Base-by-base conservation (phyloP, 2,888 invertebrate genomes). In the Branchipolynoe longqiensis region DNA sequence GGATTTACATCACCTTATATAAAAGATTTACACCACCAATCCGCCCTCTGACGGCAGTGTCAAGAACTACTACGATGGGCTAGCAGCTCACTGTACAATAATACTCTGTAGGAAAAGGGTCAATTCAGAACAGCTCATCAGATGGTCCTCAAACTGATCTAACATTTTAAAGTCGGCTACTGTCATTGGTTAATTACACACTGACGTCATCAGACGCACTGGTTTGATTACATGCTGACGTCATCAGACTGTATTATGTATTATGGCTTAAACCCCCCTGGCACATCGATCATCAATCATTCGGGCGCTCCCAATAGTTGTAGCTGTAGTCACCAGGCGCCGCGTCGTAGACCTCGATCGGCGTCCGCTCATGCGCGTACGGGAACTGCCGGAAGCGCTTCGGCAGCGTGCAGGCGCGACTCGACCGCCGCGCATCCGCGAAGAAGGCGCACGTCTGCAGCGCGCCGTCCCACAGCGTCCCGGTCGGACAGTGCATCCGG, bases 381-480 rank as follows among this genome's bases (percentile, higher is more conserved):
- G 33, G 69, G 69, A 69, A 69, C 22, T 36, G 38, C 2, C 54
- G 40, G 56, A 69, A 84, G 33, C 41, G 31, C 12, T 48, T 38
- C 18, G 84, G 84, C 2, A 84, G 28, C 28, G 25, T 14, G 48
- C 84, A 84, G 41, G 84, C 69, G 78, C 48, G 33, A 4, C 18
- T 12, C 14, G 6, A 25, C 62, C 18, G 6, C 1, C 31, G 3
- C n/a, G 59, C 62, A 28, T 40, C 22, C 36, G 12, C 14, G 58
- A 33, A 28, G 82, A 84, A 84, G 48, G 33, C 56, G 36, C 86
- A 86, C 3, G 83, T 56, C 22, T 78, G 28, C 12, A 86, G 84
- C 2, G 3, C n/a, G 69, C 84, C 83, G 78, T 86, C 83, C 86
- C 86, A 86, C 6, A 84, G 78, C 1, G 86, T 86, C 6, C 78